Percentiles rank a stretch among this genome's conserved stretches.
Evolutionary conservation across 2,797 vertebrate species (phyloP).

Genomic region (Thaleichthys pacificus): DNA sequence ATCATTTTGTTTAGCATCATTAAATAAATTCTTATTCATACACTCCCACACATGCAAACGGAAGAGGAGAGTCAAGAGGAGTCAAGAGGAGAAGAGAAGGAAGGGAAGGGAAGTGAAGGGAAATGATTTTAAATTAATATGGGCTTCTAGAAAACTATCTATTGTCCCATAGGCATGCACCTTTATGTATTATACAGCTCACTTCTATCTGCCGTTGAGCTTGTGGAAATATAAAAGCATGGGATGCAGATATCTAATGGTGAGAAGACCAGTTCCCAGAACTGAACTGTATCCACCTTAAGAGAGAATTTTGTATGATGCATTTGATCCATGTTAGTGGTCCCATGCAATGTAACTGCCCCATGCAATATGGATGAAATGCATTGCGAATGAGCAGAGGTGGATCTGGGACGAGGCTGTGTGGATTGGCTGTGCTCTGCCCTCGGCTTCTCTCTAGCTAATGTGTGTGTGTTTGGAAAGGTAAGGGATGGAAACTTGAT

Average conservation of each 20-base stretch:
- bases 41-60: too few species aligned
- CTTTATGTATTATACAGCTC: neutral
- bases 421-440: neutral
- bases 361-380: slow-evolving; percentile 18
- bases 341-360: neutral
- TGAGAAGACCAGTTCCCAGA: neutral
- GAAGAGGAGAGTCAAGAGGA: too few species aligned
- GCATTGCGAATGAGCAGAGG: slow-evolving; percentile 9
- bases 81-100: too few species aligned
- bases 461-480: slow-evolving; percentile 9
- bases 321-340: too few species aligned
- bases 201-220: neutral
- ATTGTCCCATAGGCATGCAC: too few species aligned
- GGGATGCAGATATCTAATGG: neutral
- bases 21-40: too few species aligned
- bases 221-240: neutral
- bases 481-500: neutral
- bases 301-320: too few species aligned
- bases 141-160: too few species aligned
- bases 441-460: neutral
- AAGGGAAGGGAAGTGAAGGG: too few species aligned
- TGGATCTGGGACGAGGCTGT: neutral
- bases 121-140: too few species aligned
- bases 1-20: too few species aligned
- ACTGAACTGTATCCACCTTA: neutral